Percentiles rank a stretch among this genome's conserved stretches.
phyloP scores from a whole-genome alignment of 2,113 vertebrate genomes.

The Bolborhynchus lineola region DNA sequence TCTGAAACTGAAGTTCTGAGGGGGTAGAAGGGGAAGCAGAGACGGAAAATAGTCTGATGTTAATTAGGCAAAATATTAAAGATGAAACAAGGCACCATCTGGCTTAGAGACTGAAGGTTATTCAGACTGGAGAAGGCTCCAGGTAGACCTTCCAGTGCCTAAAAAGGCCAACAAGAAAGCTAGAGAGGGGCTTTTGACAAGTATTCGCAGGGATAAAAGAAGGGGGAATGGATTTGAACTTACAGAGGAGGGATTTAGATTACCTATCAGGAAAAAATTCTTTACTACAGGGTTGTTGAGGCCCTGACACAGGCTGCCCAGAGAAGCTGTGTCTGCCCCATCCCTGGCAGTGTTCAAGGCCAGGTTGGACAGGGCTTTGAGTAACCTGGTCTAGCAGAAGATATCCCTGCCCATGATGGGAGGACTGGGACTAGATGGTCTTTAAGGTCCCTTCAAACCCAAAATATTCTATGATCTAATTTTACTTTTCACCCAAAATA shows the following conservation, averaged over 20 bases:
- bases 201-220: neutral
- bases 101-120: neutral
- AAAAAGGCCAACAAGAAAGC: neutral
- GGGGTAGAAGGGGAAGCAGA: fast-evolving
- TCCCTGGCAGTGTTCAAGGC: neutral
- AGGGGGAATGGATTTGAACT: neutral
- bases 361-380: neutral
- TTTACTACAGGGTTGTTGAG: neutral
- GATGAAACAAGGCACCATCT: neutral
- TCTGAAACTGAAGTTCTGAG: neutral
- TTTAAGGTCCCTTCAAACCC: neutral
- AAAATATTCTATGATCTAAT: neutral
- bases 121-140: neutral
- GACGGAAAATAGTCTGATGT: neutral
- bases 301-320: neutral
- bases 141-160: neutral
- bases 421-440: neutral
- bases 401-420: neutral
- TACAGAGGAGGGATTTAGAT: neutral
- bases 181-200: neutral
- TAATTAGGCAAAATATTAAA: neutral
- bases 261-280: neutral
- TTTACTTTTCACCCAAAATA: neutral
- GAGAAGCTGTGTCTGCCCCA: neutral
- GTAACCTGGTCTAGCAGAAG: neutral